Evolutionary conservation across 2,888 invertebrate genomes (phyloP).

Genomic region (Aleiodes testaceus): DNA sequence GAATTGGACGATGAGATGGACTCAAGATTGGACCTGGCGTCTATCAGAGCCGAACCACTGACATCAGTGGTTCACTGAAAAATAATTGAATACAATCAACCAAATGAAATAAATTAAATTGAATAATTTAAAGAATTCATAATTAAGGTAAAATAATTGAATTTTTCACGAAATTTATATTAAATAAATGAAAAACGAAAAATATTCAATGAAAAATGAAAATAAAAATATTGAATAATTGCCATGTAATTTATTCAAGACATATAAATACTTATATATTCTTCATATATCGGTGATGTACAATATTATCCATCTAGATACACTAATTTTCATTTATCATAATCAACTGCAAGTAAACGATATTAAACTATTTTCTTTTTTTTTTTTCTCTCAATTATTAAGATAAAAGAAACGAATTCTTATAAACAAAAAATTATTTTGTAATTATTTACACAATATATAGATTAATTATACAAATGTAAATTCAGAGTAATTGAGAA

Average conservation of each 20-base stretch:
- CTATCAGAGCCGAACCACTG: slow-evolving; percentile 88
- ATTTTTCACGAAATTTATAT: slow-evolving; percentile 12
- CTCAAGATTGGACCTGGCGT: slow-evolving; percentile 84
- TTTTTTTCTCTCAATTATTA: slow-evolving; percentile 40
- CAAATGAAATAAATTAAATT: slow-evolving; percentile 2
- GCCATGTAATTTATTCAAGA: slow-evolving; percentile 9
- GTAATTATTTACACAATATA: no score
- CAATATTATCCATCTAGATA: not conserved
- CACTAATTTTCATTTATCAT: not conserved
- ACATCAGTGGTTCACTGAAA: slow-evolving; percentile 85
- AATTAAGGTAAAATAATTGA: not conserved
- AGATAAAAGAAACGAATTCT: slow-evolving; percentile 50
- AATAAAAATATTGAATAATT: slow-evolving; percentile 15
- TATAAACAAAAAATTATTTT: slow-evolving; percentile 37
- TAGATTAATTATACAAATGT: no score
- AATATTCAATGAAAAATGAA: not conserved
- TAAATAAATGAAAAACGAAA: not conserved
- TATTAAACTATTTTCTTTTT: slow-evolving; percentile 2
- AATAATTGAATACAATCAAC: slow-evolving; percentile 29
- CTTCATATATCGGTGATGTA: slow-evolving; percentile 37
- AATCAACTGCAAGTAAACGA: not conserved
- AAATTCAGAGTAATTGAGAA: no score
- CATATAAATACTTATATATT: slow-evolving; percentile 41
- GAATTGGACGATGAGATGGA: slow-evolving; percentile 89
- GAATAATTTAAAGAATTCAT: not conserved